Base-by-base conservation (phyloP, 2,113 vertebrate genomes). In the Anolis carolinensis region DNA sequence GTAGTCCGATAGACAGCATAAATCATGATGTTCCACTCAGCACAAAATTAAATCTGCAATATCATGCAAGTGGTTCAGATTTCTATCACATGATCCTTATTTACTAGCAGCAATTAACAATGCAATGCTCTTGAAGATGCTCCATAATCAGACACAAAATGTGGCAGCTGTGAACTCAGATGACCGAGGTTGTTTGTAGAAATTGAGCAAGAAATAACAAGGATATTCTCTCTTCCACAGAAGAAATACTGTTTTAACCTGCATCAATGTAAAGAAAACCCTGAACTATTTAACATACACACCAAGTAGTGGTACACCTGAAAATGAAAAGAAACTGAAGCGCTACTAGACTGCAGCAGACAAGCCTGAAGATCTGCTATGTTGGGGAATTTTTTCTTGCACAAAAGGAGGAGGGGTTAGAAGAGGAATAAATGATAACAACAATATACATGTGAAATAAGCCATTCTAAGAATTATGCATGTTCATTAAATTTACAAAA, bases 401-500 rank as follows among this genome's bases (percentile, higher is more conserved):
- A 59, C 18, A 4, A 18, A 59, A 59, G 18, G 39, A 62, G 20
- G 13, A 62, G 11, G 13, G 20, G 2, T 21, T 65, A 65, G 25
- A 65, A 23, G 62, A 65, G 18, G 62, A 14, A 65, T 30, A 67
- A 10, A 23, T 44, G 11, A 8, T 65, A 63, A 6, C 21, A 79
- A 6, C 21, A 79, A 9, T 79, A 63, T 3, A 39, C 13, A 39
- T 9, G 21, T 23, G 27, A 21, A 27, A 39, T 39, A 3, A 7
- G 7, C 34, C 21, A 21, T 87, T 88, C 67, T 86, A 92, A 82
- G 25, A 59, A 32, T 10, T 70, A 23, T 70, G 65, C 27, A 7
- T 68, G 23, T 5, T 36, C 21, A 63, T 71, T 70, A 52, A 7
- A 59, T 90, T 52, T 23, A 1, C 1, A 89, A 86, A 0, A 0